Percentiles rank a stretch among this genome's conserved stretches.
phyloP scores from a whole-genome alignment of 2,888 invertebrate genomes.

The Phyllotreta cruciferae region DNA sequence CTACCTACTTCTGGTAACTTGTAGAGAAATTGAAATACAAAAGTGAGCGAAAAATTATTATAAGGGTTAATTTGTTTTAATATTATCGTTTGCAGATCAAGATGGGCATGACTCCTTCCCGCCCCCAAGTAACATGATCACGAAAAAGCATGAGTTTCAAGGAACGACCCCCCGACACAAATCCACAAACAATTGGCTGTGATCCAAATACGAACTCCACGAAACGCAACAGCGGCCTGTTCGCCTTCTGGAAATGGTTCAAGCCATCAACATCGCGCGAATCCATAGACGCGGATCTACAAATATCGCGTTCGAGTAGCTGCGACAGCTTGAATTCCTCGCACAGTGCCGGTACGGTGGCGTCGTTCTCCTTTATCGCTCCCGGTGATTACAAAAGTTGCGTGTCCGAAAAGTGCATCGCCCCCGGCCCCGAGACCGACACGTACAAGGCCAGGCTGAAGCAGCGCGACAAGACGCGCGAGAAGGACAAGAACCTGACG shows the following conservation, averaged over 20 bases:
- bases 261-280: constrained; percentile 63
- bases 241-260: constrained; percentile 78
- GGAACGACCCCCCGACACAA: constrained; percentile 47
- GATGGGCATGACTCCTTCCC: constrained; percentile 39
- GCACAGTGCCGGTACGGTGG: constrained; percentile 75
- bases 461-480: constrained; percentile 66
- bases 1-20: too few relatives aligned
- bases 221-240: constrained; percentile 62
- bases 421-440: constrained; percentile 68
- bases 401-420: constrained; percentile 52
- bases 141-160: constrained; percentile 52
- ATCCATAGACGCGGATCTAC: constrained; percentile 52
- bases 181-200: constrained; percentile 58
- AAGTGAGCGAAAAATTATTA: not conserved
- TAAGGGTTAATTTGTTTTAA: constrained; percentile 3
- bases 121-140: constrained; percentile 32
- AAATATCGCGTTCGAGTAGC: constrained; percentile 60
- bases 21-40: not conserved
- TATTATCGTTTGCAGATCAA: constrained; percentile 31
- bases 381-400: constrained; percentile 62
- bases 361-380: constrained; percentile 74
- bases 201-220: constrained; percentile 54
- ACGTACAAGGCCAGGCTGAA: constrained; percentile 69
- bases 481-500: constrained; percentile 64
- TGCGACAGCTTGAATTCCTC: constrained; percentile 71